Conservation (phyloP, 2,113 vertebrate genomes). For the Atlantisia rogersi region DNA sequence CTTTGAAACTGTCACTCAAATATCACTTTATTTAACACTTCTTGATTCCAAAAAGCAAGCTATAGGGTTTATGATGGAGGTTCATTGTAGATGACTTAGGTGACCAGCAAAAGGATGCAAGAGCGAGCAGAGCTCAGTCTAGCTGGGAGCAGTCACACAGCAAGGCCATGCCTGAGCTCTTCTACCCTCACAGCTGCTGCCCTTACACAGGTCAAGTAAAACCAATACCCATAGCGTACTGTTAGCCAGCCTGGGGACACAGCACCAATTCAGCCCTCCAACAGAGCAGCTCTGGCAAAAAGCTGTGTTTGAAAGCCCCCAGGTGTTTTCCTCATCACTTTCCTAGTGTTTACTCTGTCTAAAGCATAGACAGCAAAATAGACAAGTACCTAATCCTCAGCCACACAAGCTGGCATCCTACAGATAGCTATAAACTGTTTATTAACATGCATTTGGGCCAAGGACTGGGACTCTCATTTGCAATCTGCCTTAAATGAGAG, state of each 20-base stretch:
- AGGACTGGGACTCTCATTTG: not conserved
- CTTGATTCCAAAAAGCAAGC: not conserved
- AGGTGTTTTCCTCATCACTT: not conserved
- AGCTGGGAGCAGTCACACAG: not conserved
- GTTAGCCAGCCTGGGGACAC: not conserved
- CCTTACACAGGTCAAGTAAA: not conserved
- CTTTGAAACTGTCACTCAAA: not conserved
- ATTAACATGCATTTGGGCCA: not conserved
- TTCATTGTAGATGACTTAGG: not conserved
- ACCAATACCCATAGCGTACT: accelerated
- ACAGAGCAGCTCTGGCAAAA: not conserved
- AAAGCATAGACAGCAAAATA: not conserved
- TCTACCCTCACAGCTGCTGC: not conserved
- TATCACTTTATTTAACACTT: not conserved
- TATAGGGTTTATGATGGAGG: not conserved
- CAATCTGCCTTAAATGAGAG: not conserved
- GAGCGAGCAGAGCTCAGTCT: not conserved
- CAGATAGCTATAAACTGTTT: not conserved
- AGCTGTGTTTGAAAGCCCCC: not conserved
- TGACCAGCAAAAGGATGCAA: not conserved
- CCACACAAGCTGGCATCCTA: not conserved
- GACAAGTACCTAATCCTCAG: not conserved
- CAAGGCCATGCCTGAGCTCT: not conserved
- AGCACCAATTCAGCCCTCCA: not conserved
- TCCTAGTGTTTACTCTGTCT: not conserved